These are phyloP conservation scores for Crotalus helleri DNA, from an alignment of 2,113 vertebrate genomes.

Conservation along the genomic window DNA sequence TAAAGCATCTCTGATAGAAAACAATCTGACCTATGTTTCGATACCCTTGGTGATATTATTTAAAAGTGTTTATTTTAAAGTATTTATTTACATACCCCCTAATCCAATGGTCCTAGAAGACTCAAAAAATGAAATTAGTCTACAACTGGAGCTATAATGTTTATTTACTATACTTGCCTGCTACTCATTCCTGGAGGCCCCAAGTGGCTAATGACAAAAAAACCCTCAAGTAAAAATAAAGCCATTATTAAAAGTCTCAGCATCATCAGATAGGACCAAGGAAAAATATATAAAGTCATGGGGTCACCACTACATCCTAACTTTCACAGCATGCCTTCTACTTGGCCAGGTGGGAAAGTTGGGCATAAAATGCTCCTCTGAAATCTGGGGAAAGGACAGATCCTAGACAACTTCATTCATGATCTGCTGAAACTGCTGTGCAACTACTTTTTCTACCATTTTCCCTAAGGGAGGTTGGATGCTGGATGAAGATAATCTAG, in stretches of 20 bases:
- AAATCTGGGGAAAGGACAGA: not conserved
- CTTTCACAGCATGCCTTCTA: not conserved
- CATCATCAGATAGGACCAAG: not conserved
- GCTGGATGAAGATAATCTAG: not conserved
- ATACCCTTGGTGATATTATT: not conserved
- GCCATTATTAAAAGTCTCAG: not conserved
- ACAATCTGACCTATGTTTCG: not conserved
- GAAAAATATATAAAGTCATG: not conserved
- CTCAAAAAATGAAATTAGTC: not conserved
- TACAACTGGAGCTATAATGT: not conserved
- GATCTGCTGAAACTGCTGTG: not conserved
- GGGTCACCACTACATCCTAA: not conserved
- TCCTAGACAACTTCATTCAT: not conserved
- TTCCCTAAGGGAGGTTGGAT: not conserved
- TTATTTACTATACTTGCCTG: not conserved
- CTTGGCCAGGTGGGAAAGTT: not conserved
- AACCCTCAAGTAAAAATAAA: not conserved
- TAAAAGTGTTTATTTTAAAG: not conserved
- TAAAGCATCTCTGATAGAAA: not conserved
- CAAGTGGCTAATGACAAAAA: not conserved
- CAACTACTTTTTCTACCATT: not conserved
- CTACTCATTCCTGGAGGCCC: not conserved
- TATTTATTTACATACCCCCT: not conserved
- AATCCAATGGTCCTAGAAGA: not conserved
- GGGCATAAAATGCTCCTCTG: not conserved